Base-by-base conservation (phyloP, 1,140 invertebrate genomes). In the Lepeophtheirus salmonis region DNA sequence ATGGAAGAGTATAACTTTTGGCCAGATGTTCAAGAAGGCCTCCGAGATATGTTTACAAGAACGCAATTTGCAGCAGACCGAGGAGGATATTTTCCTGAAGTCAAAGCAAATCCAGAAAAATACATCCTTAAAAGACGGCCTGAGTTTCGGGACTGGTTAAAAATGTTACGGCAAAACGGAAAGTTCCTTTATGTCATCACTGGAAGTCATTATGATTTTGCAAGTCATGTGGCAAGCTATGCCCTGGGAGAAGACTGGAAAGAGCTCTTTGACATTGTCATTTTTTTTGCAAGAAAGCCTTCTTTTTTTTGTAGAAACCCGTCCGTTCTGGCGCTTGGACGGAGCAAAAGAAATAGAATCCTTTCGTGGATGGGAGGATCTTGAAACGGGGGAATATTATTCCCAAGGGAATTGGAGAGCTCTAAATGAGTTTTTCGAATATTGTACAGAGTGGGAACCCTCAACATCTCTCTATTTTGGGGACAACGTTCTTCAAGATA, bases 281-380 rank as follows among this genome's bases (percentile, higher is more conserved):
- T 73, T 13, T 69, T 67, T 41, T 68, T 67, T 65, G 72, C 69
- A 0, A 66, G 67, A 53, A 73, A 73, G 60, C 72, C 72, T 21
- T 65, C 63, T n/a, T 73, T 73, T 58, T n/a, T 73, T 72, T 50
- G 66, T 65, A n/a, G 66, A 68, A 22, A 65, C 66, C 2, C 67
- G 67, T 23, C 65, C 68, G 12, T 72, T 72, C 62, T 64, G 65
- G 18, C 63, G 48, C 21, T 22, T 70, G 50, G 65, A 67, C n/a
- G 62, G 64, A 24, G 20, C 62, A n/a, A 49, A 56, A 41, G 65
- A 67, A 61, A 62, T 53, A 6, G 60, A 64, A 20, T 56, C 59
- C 20, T 53, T 62, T 13, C 62, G 67, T 0, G 60, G 59, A 23
- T 59, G 55, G 50, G 61, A 63, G 16, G 62, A 64, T n/a, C 62